phyloP scores from a whole-genome alignment of 2,797 vertebrate species.

The Phrynocephalus forsythii region DNA sequence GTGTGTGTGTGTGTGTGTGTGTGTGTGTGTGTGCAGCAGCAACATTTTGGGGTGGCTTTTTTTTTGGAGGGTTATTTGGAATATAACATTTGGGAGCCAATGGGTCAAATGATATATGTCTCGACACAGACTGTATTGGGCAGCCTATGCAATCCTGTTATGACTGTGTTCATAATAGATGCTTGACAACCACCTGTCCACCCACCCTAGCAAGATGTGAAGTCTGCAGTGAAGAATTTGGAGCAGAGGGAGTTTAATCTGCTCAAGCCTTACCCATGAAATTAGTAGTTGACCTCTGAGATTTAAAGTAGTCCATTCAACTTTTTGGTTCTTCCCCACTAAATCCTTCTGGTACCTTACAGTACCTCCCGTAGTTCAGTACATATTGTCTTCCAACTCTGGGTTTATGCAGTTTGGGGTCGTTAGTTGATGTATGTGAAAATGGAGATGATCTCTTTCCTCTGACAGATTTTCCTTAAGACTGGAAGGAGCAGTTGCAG shows the following conservation, averaged over 20 bases:
- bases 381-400: accelerated
- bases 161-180: no score
- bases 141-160: no score
- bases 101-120: background rate
- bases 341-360: no score
- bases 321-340: no score
- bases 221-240: background rate
- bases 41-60: no score
- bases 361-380: background rate
- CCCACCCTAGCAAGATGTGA: background rate
- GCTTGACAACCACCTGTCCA: background rate
- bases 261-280: background rate
- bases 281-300: background rate
- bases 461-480: constrained; percentile 23
- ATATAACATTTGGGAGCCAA: no score
- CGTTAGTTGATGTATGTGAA: background rate
- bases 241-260: background rate
- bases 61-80: no score
- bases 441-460: background rate
- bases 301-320: background rate
- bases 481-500: background rate
- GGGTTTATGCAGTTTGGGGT: background rate
- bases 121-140: no score
- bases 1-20: no score
- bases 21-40: no score